phyloP scores from a whole-genome alignment of 2,797 vertebrate species.

The Notolabrus celidotus region DNA sequence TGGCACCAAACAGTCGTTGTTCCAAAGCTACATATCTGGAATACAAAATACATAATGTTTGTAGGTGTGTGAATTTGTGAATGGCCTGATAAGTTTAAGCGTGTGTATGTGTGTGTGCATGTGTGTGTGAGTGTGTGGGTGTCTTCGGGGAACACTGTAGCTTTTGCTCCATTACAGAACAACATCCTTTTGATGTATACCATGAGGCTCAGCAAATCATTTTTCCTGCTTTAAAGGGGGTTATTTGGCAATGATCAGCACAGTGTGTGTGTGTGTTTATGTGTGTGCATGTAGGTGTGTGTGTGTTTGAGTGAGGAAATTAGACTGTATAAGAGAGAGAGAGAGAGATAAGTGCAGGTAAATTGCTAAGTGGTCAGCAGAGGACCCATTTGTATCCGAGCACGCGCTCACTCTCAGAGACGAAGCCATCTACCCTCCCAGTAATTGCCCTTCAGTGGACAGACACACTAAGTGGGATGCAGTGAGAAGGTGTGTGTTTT shows the following conservation, averaged over 20 bases:
- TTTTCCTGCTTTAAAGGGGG: slow-evolving; percentile 42
- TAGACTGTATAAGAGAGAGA: slow-evolving; percentile 21
- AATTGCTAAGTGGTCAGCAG: slow-evolving; percentile 62
- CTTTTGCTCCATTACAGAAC: slow-evolving; percentile 29
- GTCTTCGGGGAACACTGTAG: not conserved
- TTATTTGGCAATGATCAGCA: slow-evolving; percentile 45
- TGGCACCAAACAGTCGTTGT: not conserved
- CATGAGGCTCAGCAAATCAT: slow-evolving; percentile 25
- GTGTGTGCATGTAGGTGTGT: not conserved
- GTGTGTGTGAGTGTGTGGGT: not conserved
- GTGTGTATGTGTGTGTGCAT: not conserved
- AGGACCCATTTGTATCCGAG: slow-evolving; percentile 59
- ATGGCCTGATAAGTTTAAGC: not conserved
- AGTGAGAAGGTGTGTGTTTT: slow-evolving; percentile 9
- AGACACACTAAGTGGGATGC: slow-evolving; percentile 42
- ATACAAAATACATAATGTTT: not conserved
- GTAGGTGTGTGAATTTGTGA: not conserved
- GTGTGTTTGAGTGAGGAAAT: slow-evolving; percentile 11
- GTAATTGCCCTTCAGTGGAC: slow-evolving; percentile 62
- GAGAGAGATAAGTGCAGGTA: slow-evolving; percentile 68
- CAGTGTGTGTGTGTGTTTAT: slow-evolving; percentile 5
- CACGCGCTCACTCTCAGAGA: slow-evolving; percentile 19
- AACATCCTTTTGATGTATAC: slow-evolving; percentile 17
- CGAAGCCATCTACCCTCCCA: slow-evolving; percentile 42
- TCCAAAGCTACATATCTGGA: not conserved